A percentile compares a stretch with the other conserved stretches of the same genome.
phyloP scores from a whole-genome alignment of 2,888 invertebrate genomes.

The Acleris emargana region DNA sequence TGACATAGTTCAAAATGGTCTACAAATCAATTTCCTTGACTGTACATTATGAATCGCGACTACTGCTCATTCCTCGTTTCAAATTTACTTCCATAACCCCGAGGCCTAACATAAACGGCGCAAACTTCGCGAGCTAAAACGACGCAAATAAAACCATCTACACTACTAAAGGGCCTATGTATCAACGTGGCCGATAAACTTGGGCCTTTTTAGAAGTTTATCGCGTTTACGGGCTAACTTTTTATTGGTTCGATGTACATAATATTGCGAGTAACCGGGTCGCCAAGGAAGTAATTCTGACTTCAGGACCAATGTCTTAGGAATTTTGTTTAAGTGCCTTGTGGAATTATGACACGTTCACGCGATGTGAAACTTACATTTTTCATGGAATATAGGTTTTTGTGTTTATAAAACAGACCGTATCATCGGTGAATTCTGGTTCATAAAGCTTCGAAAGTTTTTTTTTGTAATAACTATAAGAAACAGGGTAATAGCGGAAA shows the following conservation, averaged over 20 bases:
- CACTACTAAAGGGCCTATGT: neutral
- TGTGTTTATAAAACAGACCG: too few relatives aligned
- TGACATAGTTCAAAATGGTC: too few relatives aligned
- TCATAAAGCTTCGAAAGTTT: too few relatives aligned
- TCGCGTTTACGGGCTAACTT: constrained; percentile 16
- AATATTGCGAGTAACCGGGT: constrained; percentile 32
- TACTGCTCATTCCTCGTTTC: neutral
- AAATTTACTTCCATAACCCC: neutral
- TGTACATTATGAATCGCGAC: neutral
- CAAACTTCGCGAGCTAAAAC: constrained; percentile 3
- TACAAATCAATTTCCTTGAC: too few relatives aligned
- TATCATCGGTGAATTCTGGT: too few relatives aligned
- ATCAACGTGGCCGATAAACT: neutral
- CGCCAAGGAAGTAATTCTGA: constrained; percentile 20
- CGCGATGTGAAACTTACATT: constrained; percentile 4
- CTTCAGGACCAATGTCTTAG: constrained; percentile 12
- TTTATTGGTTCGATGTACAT: constrained; percentile 16
- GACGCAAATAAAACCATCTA: constrained; percentile 5
- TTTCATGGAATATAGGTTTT: neutral
- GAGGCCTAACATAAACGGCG: constrained; percentile 7
- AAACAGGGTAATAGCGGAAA: too few relatives aligned
- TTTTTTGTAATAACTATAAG: too few relatives aligned
- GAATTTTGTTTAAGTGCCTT: constrained; percentile 18
- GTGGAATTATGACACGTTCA: constrained; percentile 22
- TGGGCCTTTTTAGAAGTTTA: neutral